A percentile compares a stretch with the other conserved stretches of the same genome.
phyloP scores from a whole-genome alignment of 64 coral and sea anemone genomes.

The Acropora yongei region DNA sequence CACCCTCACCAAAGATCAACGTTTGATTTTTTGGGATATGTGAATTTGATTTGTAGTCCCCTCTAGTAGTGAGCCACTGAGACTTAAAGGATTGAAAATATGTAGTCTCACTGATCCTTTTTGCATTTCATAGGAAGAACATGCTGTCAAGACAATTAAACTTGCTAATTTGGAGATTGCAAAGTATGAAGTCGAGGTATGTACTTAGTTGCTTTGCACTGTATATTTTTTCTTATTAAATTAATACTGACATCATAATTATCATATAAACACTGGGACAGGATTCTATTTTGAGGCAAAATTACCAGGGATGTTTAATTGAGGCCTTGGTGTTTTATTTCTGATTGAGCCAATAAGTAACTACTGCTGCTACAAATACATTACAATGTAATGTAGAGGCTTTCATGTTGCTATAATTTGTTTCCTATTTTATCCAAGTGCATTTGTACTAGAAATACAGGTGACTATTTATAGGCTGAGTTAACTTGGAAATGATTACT shows the following conservation, averaged over 20 bases:
- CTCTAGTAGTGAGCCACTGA: too few relatives aligned
- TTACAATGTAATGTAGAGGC: too few relatives aligned
- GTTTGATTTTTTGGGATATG: not conserved
- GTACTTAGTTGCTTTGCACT: not conserved
- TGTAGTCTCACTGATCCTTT: not conserved
- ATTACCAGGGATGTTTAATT: not conserved
- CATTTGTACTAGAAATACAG: too few relatives aligned
- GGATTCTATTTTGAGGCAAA: not conserved
- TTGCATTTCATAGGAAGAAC: constrained; percentile 63
- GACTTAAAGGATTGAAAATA: too few relatives aligned
- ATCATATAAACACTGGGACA: too few relatives aligned
- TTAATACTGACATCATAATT: too few relatives aligned
- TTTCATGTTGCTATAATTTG: too few relatives aligned
- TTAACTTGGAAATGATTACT: too few relatives aligned
- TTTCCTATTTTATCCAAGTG: too few relatives aligned
- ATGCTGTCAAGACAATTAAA: constrained; percentile 56
- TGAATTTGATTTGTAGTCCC: not conserved
- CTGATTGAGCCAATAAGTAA: not conserved
- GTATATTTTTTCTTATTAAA: not conserved
- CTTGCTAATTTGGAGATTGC: constrained; percentile 77
- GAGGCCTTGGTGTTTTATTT: not conserved
- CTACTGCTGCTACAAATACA: not conserved
- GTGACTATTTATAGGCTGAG: too few relatives aligned
- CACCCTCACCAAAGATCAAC: not conserved
- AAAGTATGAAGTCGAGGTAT: constrained; percentile 80